Percentiles rank a stretch among this genome's conserved stretches.
Conservation (phyloP, 2,113 vertebrate species). For the Balaenoptera acutorostrata region DNA sequence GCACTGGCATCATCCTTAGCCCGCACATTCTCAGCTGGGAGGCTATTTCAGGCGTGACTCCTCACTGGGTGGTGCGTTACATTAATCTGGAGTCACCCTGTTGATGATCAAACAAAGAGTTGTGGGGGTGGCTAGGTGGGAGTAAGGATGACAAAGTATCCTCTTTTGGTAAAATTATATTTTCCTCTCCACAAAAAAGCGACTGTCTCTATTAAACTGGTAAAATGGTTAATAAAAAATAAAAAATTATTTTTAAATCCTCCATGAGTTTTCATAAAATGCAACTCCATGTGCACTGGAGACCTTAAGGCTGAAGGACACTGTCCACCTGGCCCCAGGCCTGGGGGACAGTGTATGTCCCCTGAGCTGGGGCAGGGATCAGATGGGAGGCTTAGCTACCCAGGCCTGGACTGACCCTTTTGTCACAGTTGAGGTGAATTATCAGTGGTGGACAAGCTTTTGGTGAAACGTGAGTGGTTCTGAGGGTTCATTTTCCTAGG, state of each 20-base stretch:
- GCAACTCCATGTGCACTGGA: not conserved
- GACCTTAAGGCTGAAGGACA: not conserved
- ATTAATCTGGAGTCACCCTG: not conserved
- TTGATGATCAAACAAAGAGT: not conserved
- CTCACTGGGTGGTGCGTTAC: not conserved
- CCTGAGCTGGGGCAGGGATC: not conserved
- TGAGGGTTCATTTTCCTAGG: not conserved
- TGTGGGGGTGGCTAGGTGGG: not conserved
- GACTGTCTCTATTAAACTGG: not conserved
- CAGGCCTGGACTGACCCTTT: too few species aligned
- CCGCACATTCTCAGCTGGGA: not conserved
- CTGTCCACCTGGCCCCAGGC: not conserved
- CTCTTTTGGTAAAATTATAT: not conserved
- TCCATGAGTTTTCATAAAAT: not conserved
- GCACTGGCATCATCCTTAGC: not conserved
- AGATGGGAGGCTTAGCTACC: not conserved
- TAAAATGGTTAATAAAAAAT: not conserved
- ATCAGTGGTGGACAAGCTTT: not conserved
- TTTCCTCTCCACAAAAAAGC: not conserved
- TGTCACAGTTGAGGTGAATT: not conserved
- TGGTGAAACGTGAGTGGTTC: not conserved
- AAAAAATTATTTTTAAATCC: not conserved
- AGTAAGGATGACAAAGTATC: not conserved
- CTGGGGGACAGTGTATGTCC: fast-evolving
- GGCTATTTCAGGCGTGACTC: not conserved